Evolutionary conservation across 2,113 vertebrate genomes (phyloP).

Genomic region (Spea bombifrons): DNA sequence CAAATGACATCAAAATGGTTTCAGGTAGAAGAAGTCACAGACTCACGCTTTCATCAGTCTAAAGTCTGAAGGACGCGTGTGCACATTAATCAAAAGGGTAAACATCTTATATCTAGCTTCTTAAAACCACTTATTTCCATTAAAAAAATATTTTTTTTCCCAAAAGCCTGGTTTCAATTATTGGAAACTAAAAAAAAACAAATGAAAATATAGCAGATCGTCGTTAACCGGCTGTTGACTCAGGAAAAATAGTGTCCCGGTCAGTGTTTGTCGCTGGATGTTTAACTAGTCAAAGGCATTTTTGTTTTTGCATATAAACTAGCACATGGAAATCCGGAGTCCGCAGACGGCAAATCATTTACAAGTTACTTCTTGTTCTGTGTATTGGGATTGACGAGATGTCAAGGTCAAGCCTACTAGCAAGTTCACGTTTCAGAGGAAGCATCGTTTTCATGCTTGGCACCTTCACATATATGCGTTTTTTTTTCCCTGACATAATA

Average conservation of each 20-base stretch:
- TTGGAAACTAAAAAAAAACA: background rate
- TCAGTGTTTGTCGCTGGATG: conserved; percentile 27
- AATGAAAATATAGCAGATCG: background rate
- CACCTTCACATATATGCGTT: no score
- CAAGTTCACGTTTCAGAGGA: background rate
- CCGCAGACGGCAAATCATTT: background rate
- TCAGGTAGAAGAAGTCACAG: no score
- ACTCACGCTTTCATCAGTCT: no score
- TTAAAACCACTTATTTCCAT: background rate
- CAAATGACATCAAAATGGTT: conserved; percentile 10
- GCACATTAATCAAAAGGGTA: conserved; percentile 13
- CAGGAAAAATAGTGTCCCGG: conserved; percentile 16
- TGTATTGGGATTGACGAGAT: background rate
- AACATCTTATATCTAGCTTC: background rate
- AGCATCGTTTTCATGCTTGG: background rate
- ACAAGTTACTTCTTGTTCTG: conserved; percentile 5
- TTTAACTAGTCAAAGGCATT: conserved; percentile 39
- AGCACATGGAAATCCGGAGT: conserved; percentile 5
- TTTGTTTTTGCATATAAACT: conserved; percentile 9
- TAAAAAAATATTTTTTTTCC: no score
- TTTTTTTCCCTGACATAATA: no score
- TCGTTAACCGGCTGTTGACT: conserved; percentile 11
- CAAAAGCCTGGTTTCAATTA: background rate
- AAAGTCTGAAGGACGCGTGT: background rate
- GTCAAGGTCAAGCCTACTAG: conserved; percentile 5